These are phyloP conservation scores for Blastobasis lacticolella DNA, from an alignment of 2,888 invertebrate genomes.

Conservation along the genomic window DNA sequence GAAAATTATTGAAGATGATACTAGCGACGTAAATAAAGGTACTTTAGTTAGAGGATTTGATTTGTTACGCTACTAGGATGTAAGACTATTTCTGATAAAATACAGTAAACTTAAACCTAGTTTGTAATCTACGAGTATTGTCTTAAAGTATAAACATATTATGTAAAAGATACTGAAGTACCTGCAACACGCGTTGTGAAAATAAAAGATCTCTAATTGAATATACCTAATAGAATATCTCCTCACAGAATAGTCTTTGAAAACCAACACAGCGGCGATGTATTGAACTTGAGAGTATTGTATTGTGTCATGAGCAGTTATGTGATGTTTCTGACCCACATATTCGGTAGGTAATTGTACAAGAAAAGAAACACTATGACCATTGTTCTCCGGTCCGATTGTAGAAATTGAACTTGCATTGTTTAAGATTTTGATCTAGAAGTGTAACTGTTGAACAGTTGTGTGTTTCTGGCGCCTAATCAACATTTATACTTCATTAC, in stretches of 20 bases:
- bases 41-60: too few relatives aligned
- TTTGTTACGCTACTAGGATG: too few relatives aligned
- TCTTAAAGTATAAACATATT: too few relatives aligned
- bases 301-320: conserved; percentile 62
- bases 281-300: conserved; percentile 43
- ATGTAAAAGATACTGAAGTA: too few relatives aligned
- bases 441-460: not conserved
- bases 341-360: conserved; percentile 24
- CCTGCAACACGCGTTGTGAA: too few relatives aligned
- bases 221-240: too few relatives aligned
- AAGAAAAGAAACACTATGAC: conserved; percentile 40
- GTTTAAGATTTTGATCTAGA: not conserved
- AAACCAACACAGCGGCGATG: conserved; percentile 29
- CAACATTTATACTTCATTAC: not conserved
- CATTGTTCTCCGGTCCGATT: conserved; percentile 23
- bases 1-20: too few relatives aligned
- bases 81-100: too few relatives aligned
- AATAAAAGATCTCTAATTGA: too few relatives aligned
- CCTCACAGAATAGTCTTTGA: conserved; percentile 4
- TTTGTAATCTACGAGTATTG: too few relatives aligned
- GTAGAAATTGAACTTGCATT: not conserved
- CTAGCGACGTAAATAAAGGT: too few relatives aligned
- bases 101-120: too few relatives aligned
- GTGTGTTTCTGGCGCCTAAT: conserved; percentile 4
- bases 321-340: conserved; percentile 55